Evolutionary conservation across 2,113 vertebrate species (phyloP), one percentile per base, ranked within the genome.

Genomic region (Leptocoma aspasia): DNA sequence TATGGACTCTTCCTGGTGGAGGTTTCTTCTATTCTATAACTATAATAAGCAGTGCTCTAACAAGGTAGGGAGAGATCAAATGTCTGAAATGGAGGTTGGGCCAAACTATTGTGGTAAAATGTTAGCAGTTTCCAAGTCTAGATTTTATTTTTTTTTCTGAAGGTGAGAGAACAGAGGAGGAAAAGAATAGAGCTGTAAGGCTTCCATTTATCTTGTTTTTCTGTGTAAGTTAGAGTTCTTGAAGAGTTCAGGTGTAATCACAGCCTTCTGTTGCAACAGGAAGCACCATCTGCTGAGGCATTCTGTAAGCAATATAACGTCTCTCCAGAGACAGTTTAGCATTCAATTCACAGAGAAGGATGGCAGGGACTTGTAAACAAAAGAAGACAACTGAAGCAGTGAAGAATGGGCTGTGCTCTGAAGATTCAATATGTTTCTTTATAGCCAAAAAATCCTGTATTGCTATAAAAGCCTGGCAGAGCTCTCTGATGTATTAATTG

Each of bases 221-320:
- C 86, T 96, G 65, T 73, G 96, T 96, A 96, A 95, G 96, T 97
- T 97, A 80, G 92, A 97, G 97, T 97, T 98, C 97, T 98, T 98
- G 96, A 97, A 97, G 97, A 98, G 97, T 98, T 98, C 98, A 98
- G 98, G 98, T 98, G 97, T 98, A 98, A 98, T 98, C 97, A 97
- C 97, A 97, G 97, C 98, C 98, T 98, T 98, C 98, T 98, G 98
- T 97, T 98, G 95, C 96, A 96, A 97, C 96, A 98, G 97, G 97
- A 98, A 97, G 85, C 97, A 97, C 98, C 98, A 98, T 98, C 98
- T 98, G 98, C 97, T 95, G 93, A 97, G 96, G 97, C 97, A 98
- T 98, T 98, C 98, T 98, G 98, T 97, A 97, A 97, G 97, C 97
- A 97, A 97, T 98, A 97, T 97, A 97, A 98, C 53, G 76, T 97